These are phyloP conservation scores for Hypena proboscidalis DNA, from an alignment of 2,888 invertebrate species.

Conservation along the genomic window DNA sequence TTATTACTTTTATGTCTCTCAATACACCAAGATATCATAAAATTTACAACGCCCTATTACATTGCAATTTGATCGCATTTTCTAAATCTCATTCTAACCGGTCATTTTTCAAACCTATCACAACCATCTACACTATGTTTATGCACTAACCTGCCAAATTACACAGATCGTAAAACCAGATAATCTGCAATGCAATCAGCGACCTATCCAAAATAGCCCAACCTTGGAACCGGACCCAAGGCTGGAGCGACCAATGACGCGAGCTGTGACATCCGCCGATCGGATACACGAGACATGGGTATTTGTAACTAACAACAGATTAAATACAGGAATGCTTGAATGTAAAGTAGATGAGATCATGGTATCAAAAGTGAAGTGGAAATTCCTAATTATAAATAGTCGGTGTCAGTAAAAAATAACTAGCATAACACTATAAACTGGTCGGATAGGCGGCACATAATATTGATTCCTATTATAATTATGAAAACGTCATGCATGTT, in stretches of 20 bases:
- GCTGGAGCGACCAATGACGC: conserved; percentile 19
- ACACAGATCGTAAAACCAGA: neutral
- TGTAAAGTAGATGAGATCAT: neutral
- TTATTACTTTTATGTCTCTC: too few species aligned
- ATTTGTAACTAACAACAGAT: conserved; percentile 6
- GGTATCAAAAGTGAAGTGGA: neutral
- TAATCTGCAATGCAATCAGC: neutral
- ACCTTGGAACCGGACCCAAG: conserved; percentile 16
- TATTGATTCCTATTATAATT: too few species aligned
- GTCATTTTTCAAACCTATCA: too few species aligned
- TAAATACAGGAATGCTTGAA: conserved; percentile 3
- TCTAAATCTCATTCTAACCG: too few species aligned
- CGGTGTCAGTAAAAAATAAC: too few species aligned
- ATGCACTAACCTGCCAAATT: neutral
- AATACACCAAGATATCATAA: too few species aligned
- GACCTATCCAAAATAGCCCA: conserved; percentile 5
- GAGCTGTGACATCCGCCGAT: conserved; percentile 45
- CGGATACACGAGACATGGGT: conserved; percentile 19
- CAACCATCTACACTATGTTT: neutral
- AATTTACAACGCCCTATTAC: too few species aligned
- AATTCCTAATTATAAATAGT: too few species aligned
- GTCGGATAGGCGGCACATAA: too few species aligned
- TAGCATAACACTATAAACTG: too few species aligned
- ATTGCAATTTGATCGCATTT: too few species aligned
- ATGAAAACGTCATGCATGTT: too few species aligned